These are phyloP conservation scores for Murina feae DNA, from an alignment of 2,113 vertebrate genomes.

Conservation along the genomic window DNA sequence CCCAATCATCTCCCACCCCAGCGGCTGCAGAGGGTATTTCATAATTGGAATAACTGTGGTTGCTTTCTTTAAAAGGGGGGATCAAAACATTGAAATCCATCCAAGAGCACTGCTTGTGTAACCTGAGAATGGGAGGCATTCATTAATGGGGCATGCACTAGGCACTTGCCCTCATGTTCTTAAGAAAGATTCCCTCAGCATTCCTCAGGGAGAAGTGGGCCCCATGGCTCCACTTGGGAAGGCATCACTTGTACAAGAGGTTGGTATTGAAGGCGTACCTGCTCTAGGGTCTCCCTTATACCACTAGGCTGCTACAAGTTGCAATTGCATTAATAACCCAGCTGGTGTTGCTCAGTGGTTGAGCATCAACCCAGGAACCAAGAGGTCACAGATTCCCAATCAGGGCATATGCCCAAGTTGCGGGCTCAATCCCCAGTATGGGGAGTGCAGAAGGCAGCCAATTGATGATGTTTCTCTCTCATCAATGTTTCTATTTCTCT, in stretches of 20 bases:
- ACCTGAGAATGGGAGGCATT: constrained; percentile 15
- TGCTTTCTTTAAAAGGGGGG: constrained; percentile 60
- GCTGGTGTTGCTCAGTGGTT: too few species aligned
- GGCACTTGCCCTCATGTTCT: background rate
- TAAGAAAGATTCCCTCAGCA: background rate
- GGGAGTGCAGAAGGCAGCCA: too few species aligned
- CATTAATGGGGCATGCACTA: background rate
- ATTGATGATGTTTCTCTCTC: too few species aligned
- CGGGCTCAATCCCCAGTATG: too few species aligned
- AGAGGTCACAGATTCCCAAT: too few species aligned
- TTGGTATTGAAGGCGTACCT: constrained; percentile 64
- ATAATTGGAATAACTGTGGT: constrained; percentile 55
- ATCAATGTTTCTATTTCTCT: too few species aligned
- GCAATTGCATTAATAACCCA: constrained; percentile 67
- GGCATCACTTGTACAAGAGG: constrained; percentile 58
- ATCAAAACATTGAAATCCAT: constrained; percentile 66
- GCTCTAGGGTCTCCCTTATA: constrained; percentile 64
- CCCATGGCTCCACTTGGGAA: background rate
- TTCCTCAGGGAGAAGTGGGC: background rate
- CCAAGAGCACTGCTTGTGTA: constrained; percentile 46
- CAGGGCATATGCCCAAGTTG: too few species aligned
- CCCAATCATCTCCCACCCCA: background rate
- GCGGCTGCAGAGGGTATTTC: constrained; percentile 23
- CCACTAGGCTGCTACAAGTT: constrained; percentile 67
- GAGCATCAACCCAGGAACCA: too few species aligned